These are phyloP conservation scores for Octomys mimax DNA, from an alignment of 2,797 vertebrate species.

Conservation along the genomic window DNA sequence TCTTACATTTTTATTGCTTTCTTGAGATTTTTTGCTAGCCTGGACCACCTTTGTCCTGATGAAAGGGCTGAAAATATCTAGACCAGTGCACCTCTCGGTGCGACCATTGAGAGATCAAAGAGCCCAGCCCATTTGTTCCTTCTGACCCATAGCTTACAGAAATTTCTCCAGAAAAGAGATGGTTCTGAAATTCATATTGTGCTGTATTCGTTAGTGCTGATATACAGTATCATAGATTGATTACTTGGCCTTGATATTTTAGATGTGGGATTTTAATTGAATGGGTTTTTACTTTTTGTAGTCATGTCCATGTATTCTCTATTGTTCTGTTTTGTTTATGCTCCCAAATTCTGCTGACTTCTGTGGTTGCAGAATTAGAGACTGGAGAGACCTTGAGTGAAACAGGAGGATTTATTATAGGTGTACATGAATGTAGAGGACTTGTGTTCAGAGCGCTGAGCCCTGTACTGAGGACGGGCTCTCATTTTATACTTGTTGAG, in stretches of 20 bases:
- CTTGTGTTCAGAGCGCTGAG: too few relatives aligned
- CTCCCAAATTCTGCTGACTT: not conserved
- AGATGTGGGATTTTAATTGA: not conserved
- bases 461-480: too few relatives aligned
- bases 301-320: not conserved
- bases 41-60: not conserved
- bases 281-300: conserved; percentile 23
- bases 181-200: not conserved
- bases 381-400: not conserved
- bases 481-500: too few relatives aligned
- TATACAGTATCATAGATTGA: not conserved
- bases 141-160: not conserved
- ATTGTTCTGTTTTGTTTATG: not conserved
- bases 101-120: not conserved
- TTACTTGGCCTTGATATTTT: conserved; percentile 22
- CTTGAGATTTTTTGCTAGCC: conserved; percentile 28
- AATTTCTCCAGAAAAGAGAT: conserved; percentile 31
- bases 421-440: too few relatives aligned
- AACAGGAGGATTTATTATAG: too few relatives aligned
- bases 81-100: not conserved
- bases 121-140: not conserved
- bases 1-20: conserved; percentile 15
- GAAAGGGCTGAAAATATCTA: conserved; percentile 45
- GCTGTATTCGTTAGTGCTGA: not conserved
- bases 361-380: not conserved